Conservation (phyloP, 2,888 invertebrate genomes). For the Hirtodrosophila confusa region DNA sequence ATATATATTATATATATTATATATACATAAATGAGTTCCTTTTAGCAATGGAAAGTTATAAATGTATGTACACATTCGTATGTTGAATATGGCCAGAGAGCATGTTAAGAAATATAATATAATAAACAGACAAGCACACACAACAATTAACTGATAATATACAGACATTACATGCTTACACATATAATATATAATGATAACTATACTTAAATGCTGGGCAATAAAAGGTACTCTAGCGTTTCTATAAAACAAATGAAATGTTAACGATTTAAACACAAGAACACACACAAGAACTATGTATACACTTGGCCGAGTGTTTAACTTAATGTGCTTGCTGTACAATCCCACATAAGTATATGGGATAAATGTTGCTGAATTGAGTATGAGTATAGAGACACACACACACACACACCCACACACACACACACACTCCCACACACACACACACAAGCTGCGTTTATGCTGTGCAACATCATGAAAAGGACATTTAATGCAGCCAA, state of each 20-base stretch:
- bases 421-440: conserved; percentile 10
- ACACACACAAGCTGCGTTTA: conserved; percentile 1
- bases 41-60: conserved; percentile 59
- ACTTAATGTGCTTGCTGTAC: conserved; percentile 1
- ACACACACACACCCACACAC: neutral
- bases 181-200: conserved; percentile 27
- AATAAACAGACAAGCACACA: conserved; percentile 13
- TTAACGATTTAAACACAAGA: conserved; percentile 36
- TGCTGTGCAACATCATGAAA: no score
- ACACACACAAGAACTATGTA: conserved; percentile 17
- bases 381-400: neutral
- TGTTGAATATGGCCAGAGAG: conserved; percentile 23
- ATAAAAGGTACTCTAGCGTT: conserved; percentile 66
- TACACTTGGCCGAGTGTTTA: conserved; percentile 1
- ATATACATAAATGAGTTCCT: conserved; percentile 60
- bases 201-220: conserved; percentile 74
- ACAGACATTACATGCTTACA: conserved; percentile 19
- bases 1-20: conserved; percentile 43
- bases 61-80: conserved; percentile 32
- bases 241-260: conserved; percentile 53
- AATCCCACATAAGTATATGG: neutral
- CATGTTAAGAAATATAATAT: conserved; percentile 7
- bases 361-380: conserved; percentile 4
- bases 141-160: conserved; percentile 7
- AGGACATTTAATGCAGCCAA: no score